Conservation (phyloP, 2,113 vertebrate genomes). For the Phodopus roborovskii region DNA sequence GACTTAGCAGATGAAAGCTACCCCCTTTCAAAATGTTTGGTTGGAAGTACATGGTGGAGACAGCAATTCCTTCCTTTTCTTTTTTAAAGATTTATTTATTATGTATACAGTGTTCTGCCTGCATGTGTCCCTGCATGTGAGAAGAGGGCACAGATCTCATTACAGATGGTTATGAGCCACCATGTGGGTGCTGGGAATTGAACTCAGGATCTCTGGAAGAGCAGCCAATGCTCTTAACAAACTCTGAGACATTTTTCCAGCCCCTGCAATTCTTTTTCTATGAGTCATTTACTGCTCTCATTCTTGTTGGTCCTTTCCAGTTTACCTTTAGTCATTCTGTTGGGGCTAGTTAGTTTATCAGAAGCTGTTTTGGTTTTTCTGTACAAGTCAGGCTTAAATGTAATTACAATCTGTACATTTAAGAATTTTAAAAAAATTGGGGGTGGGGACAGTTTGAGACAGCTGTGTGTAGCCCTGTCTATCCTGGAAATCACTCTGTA, state of each 20-base stretch:
- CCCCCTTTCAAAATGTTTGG: neutral
- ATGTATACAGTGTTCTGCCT: no score
- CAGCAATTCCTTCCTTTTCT: conserved; percentile 6
- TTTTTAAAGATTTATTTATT: no score
- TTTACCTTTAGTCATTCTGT: conserved; percentile 38
- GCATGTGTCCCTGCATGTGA: no score
- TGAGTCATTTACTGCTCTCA: conserved; percentile 37
- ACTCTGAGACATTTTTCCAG: no score
- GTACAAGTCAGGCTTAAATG: conserved; percentile 44
- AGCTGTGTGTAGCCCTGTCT: neutral
- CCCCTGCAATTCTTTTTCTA: neutral
- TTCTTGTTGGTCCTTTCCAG: neutral
- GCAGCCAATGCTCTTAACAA: no score
- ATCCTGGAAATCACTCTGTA: neutral
- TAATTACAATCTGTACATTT: conserved; percentile 54
- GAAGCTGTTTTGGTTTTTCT: conserved; percentile 48
- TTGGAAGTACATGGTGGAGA: conserved; percentile 30
- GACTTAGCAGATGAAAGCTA: conserved; percentile 48
- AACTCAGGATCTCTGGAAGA: no score
- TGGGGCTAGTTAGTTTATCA: conserved; percentile 43
- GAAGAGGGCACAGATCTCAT: no score
- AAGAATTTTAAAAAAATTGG: neutral
- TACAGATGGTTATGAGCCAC: no score
- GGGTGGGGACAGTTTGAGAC: neutral
- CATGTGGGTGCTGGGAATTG: no score